phyloP scores from a whole-genome alignment of 2,797 vertebrate genomes.

The Alauda arvensis region DNA sequence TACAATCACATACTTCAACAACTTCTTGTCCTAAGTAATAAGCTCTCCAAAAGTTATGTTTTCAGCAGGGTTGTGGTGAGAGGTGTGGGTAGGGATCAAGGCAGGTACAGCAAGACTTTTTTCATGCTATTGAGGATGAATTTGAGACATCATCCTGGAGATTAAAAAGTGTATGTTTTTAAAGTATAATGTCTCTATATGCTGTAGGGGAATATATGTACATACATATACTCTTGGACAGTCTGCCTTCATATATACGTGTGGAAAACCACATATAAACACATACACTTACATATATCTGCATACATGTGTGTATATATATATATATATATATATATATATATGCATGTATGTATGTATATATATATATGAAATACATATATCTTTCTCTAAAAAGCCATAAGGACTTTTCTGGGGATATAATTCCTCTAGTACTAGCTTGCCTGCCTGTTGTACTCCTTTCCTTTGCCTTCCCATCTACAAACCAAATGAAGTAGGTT shows the following conservation, averaged over 20 bases:
- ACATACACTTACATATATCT: background rate
- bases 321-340: background rate
- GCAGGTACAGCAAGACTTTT: background rate
- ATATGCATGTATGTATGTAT: background rate
- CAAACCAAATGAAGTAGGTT: background rate
- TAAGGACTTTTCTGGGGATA: background rate
- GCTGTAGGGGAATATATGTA: background rate
- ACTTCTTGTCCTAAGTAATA: background rate
- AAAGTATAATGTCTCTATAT: background rate
- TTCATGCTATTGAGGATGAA: background rate
- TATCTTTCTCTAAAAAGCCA: background rate
- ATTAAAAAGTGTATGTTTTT: background rate
- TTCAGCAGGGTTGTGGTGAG: background rate
- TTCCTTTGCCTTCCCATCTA: background rate
- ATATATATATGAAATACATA: background rate
- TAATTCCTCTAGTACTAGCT: background rate
- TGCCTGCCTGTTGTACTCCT: background rate
- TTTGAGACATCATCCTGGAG: background rate
- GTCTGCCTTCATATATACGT: background rate
- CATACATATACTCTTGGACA: background rate
- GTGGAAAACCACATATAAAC: background rate
- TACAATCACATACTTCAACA: background rate
- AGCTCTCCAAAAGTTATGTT: background rate
- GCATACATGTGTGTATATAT: background rate
- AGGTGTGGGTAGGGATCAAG: background rate